Conservation (phyloP, 30 jellyfish, hydroid and myxozoan species). For the Sanderia malayensis region DNA sequence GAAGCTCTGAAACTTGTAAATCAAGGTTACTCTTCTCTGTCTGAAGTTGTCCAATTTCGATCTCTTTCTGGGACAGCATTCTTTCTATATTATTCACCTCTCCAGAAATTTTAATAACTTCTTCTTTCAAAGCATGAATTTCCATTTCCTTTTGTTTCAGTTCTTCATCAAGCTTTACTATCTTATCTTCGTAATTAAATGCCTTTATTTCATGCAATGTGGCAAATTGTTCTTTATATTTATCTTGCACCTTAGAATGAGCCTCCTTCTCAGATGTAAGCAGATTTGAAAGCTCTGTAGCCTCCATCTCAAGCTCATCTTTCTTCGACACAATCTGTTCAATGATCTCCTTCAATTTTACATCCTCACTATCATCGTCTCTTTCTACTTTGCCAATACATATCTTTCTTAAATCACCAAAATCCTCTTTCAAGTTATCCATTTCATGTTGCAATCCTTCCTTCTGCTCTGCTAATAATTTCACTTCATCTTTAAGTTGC, state of each 20-base stretch:
- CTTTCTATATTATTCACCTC: slow-evolving; percentile 20
- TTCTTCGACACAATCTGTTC: not conserved
- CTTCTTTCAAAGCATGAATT: slow-evolving; percentile 9
- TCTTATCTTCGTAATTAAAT: slow-evolving; percentile 30
- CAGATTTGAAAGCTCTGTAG: not conserved
- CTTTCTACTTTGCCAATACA: not conserved
- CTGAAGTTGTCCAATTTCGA: slow-evolving; percentile 9
- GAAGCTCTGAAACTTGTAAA: slow-evolving; percentile 25
- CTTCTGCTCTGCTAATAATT: slow-evolving; percentile 18
- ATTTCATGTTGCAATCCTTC: not conserved
- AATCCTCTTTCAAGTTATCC: not conserved
- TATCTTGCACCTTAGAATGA: slow-evolving; percentile 1
- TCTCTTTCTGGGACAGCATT: slow-evolving; percentile 7
- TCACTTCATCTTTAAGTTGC: not conserved
- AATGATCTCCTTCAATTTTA: not conserved
- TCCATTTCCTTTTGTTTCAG: slow-evolving; percentile 17
- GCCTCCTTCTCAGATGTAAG: slow-evolving; percentile 13
- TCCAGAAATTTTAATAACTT: not conserved
- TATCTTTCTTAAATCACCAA: not conserved
- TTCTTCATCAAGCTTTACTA: slow-evolving; percentile 5
- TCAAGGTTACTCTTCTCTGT: slow-evolving; percentile 45
- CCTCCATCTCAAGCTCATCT: slow-evolving; percentile 6
- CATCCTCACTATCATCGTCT: not conserved
- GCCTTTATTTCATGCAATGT: slow-evolving; percentile 33
- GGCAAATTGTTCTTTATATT: not conserved